Percentiles rank a stretch among this genome's conserved stretches.
Conservation (phyloP, 2,888 invertebrate genomes). For the Calameuta pallipes region DNA sequence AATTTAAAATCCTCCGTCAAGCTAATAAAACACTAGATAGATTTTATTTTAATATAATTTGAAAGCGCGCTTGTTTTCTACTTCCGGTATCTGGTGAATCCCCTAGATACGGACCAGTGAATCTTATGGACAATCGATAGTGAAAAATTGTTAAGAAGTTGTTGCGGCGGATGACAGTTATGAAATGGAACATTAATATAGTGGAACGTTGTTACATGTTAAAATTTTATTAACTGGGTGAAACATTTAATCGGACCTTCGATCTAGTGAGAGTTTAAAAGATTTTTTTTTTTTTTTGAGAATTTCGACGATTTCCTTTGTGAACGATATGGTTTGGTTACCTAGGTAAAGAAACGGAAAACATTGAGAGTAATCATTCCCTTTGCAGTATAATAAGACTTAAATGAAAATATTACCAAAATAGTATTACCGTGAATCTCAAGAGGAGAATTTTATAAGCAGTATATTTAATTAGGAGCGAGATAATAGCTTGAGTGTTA, state of each 20-base stretch:
- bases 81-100: too few species aligned
- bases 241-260: background rate
- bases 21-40: background rate
- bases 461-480: background rate
- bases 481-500: background rate
- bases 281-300: background rate
- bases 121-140: background rate
- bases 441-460: background rate
- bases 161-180: slow-evolving; percentile 5
- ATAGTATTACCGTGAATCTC: background rate
- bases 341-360: background rate
- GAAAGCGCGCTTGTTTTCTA: too few species aligned
- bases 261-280: background rate
- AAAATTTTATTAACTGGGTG: slow-evolving; percentile 12
- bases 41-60: background rate
- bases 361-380: background rate
- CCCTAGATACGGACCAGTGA: background rate
- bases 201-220: slow-evolving; percentile 19
- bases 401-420: background rate
- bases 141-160: background rate
- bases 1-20: background rate
- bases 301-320: background rate
- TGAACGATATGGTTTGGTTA: background rate
- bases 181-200: slow-evolving; percentile 20
- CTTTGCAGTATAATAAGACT: background rate